phyloP scores from a whole-genome alignment of 2,888 invertebrate genomes.

The Venusia cambrica region DNA sequence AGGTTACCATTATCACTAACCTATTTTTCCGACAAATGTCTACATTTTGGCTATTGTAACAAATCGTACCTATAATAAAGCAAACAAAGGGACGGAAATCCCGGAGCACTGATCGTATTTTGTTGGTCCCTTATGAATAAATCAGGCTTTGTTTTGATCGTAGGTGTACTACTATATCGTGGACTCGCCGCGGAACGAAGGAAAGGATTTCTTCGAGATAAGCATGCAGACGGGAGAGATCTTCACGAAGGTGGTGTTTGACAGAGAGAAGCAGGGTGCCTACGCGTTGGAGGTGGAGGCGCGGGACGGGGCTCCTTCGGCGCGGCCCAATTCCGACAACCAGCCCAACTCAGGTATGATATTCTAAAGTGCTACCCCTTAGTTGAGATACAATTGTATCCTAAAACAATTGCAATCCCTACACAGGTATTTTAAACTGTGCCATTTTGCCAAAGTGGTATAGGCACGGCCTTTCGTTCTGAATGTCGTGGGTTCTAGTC shows the following conservation, averaged over 20 bases:
- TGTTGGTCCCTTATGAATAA: slow-evolving; percentile 42
- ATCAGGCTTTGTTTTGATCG: slow-evolving; percentile 38
- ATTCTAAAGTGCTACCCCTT: too few species aligned
- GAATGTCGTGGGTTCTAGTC: too few species aligned
- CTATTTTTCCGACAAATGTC: slow-evolving; percentile 29
- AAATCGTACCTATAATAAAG: slow-evolving; percentile 34
- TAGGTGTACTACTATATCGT: slow-evolving; percentile 97
- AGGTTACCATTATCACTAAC: slow-evolving; percentile 26
- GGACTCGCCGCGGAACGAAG: slow-evolving; percentile 94
- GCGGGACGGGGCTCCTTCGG: slow-evolving; percentile 97
- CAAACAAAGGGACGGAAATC: slow-evolving; percentile 41
- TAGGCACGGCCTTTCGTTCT: too few species aligned
- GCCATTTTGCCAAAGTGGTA: too few species aligned
- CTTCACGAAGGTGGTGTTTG: slow-evolving; percentile 97
- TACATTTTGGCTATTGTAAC: slow-evolving; percentile 28
- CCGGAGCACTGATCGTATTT: slow-evolving; percentile 38
- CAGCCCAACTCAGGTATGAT: slow-evolving; percentile 96
- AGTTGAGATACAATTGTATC: too few species aligned
- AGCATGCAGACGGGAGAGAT: slow-evolving; percentile 97
- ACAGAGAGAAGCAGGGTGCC: slow-evolving; percentile 98
- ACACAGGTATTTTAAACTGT: too few species aligned
- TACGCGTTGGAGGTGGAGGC: slow-evolving; percentile 99
- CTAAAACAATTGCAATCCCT: too few species aligned
- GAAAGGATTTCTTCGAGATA: slow-evolving; percentile 97
- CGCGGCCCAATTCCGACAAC: slow-evolving; percentile 95